A percentile compares a stretch with the other conserved stretches of the same genome.
Conservation (phyloP, 2,797 vertebrate genomes). For the Holocentrus rufus region DNA sequence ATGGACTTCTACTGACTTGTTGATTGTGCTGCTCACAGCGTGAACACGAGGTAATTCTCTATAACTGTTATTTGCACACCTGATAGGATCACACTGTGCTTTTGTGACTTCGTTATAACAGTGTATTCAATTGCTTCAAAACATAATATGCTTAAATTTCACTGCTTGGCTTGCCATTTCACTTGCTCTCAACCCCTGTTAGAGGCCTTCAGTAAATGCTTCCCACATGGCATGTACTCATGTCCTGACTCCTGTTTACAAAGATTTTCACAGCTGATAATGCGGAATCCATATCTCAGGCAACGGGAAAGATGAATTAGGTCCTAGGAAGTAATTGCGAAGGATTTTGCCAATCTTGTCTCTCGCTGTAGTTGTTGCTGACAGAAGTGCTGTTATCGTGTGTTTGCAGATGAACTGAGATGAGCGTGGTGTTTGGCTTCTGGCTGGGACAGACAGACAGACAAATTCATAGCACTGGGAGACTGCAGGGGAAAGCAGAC, state of each 20-base stretch:
- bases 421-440: conserved; percentile 27
- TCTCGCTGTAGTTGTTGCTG: neutral
- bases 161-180: neutral
- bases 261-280: conserved; percentile 38
- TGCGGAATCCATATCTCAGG: neutral
- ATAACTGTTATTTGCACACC: too few species aligned
- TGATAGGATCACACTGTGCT: too few species aligned
- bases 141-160: neutral
- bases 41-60: too few species aligned
- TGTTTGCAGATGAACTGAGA: conserved; percentile 49
- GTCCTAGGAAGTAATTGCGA: conserved; percentile 46
- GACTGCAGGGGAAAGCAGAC: conserved; percentile 5
- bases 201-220: conserved; percentile 5
- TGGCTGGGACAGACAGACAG: conserved; percentile 10
- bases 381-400: conserved; percentile 21
- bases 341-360: conserved; percentile 27
- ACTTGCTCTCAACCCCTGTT: neutral
- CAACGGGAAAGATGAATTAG: conserved; percentile 11
- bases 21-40: too few species aligned
- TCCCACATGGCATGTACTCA: neutral
- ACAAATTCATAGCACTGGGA: neutral
- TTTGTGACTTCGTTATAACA: too few species aligned
- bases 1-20: too few species aligned
- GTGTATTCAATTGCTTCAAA: too few species aligned
- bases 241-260: conserved; percentile 19